Evolutionary conservation across 1,140 invertebrate species (phyloP), one percentile per base, ranked within the genome.

Genomic region (Hirudo medicinalis): DNA sequence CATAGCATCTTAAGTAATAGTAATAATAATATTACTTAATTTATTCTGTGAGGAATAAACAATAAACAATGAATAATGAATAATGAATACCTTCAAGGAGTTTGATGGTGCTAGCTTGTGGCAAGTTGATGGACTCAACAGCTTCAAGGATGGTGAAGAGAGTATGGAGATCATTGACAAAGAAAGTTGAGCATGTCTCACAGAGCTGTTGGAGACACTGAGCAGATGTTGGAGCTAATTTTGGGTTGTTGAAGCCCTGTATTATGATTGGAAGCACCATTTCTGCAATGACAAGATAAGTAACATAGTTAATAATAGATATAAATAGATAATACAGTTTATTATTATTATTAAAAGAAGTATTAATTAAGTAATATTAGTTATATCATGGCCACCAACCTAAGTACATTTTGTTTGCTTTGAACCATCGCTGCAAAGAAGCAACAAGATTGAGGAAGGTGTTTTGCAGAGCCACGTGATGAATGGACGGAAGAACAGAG

Each of bases 401-500:
- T 84, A 69, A 95, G 87, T 75, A 91, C 91, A 0, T 94, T 97
- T 78, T 91, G 88, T 67, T 89, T 84, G 0, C 98, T 90, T 17
- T 91, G 91, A 67, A 92, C 85, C 93, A 75, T 91, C 89, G 40
- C 92, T 96, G 80, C 20, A 80, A 78, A 74, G 22, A 63, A 63
- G 57, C 57, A n/a, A 63, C 19, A 20, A 63, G 57, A 25, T 25
- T 22, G 57, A 63, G 57, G 20, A 22, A 63, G 57, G 57, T 63
- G 22, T 63, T 63, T 22, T 63, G 57, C 22, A 63, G 57, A 32
- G 57, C 29, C 22, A 25, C 57, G 57, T 63, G 57, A 63, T 32
- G 57, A 13, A 63, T 15, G 57, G 57, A 63, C 57, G 57, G 57
- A 32, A 63, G 29, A 11, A 63, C 22, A 2, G 29, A 63, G 57